Evolutionary conservation across 2,113 vertebrate genomes (phyloP).

Genomic region (Numenius arquata): DNA sequence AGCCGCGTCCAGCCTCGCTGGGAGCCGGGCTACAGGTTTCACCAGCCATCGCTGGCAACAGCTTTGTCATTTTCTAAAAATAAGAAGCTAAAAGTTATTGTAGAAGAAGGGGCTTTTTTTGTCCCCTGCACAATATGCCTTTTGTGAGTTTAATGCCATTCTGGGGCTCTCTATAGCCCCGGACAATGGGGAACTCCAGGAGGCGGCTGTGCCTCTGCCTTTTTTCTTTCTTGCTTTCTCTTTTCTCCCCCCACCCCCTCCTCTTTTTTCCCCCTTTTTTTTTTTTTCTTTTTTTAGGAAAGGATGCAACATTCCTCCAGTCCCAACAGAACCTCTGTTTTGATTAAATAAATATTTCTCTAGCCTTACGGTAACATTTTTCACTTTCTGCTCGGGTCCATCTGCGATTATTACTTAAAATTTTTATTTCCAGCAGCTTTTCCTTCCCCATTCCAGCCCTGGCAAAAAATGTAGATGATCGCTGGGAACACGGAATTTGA

Average conservation of each 20-base stretch:
- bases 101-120: slow-evolving; percentile 81
- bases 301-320: slow-evolving; percentile 78
- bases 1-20: slow-evolving; percentile 61
- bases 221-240: slow-evolving; percentile 73
- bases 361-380: slow-evolving; percentile 72
- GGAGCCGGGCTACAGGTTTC: slow-evolving; percentile 75
- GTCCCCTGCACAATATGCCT: slow-evolving; percentile 77
- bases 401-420: slow-evolving; percentile 70
- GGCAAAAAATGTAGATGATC: slow-evolving; percentile 73
- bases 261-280: not conserved
- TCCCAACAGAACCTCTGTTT: slow-evolving; percentile 74
- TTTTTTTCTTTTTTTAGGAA: slow-evolving; percentile 50
- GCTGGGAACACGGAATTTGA: slow-evolving; percentile 62
- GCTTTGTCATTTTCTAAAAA: slow-evolving; percentile 82
- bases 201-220: slow-evolving; percentile 76
- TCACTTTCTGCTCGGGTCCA: slow-evolving; percentile 59
- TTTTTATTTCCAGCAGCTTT: slow-evolving; percentile 68
- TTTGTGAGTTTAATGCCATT: slow-evolving; percentile 82
- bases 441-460: slow-evolving; percentile 75
- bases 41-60: slow-evolving; percentile 76
- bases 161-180: slow-evolving; percentile 76
- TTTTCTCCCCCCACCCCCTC: slow-evolving; percentile 18
- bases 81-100: slow-evolving; percentile 84
- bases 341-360: slow-evolving; percentile 78
- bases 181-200: slow-evolving; percentile 78